Evolutionary conservation across 2,113 vertebrate genomes (phyloP), one percentile per base, ranked within the genome.

Genomic region (Xiphophorus hellerii): DNA sequence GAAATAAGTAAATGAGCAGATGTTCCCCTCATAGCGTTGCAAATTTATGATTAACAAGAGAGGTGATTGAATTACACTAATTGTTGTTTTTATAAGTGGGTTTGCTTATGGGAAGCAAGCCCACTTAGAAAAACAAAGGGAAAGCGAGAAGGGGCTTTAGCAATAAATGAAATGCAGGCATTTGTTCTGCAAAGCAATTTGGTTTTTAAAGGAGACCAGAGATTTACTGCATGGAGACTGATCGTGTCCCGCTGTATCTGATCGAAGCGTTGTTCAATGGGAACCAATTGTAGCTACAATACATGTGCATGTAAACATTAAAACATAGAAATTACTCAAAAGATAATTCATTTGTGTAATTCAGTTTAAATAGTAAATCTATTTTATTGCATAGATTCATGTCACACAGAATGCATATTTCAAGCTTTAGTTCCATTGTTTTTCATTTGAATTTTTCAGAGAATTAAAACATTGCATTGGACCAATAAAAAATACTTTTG

Each of bases 11-110:
- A 78, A 83, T 62, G 51, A 76, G 71, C 62, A 14, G 74, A 82
- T 79, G 69, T 85, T 83, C 71, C 88, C 82, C 84, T 92, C 82
- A 88, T 90, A 90, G 88, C 85, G 69, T 58, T 66, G 61, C 88
- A 90, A 86, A 84, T 89, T 93, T 85, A 78, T 88, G 89, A 93
- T 93, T 91, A 92, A 93, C 84, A 76, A 88, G 83, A 87, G 83
- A 92, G 93, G 88, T 93, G 92, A 88, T 64, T 22, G 51, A 92
- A 91, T 94, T 85, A 91, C 82, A 90, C 88, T 94, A 93, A 94
- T 94, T 94, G 84, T 75, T 83, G 71, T 76, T 74, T 93, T 93
- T 92, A 92, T 81, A 83, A 84, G 85, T 89, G 84, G 65, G 73
- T 92, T 93, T 84, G 82, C 73, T 86, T 85, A 28, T 28, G 28